Conservation (phyloP, 2,113 vertebrate genomes). For the Scalopus aquaticus region DNA sequence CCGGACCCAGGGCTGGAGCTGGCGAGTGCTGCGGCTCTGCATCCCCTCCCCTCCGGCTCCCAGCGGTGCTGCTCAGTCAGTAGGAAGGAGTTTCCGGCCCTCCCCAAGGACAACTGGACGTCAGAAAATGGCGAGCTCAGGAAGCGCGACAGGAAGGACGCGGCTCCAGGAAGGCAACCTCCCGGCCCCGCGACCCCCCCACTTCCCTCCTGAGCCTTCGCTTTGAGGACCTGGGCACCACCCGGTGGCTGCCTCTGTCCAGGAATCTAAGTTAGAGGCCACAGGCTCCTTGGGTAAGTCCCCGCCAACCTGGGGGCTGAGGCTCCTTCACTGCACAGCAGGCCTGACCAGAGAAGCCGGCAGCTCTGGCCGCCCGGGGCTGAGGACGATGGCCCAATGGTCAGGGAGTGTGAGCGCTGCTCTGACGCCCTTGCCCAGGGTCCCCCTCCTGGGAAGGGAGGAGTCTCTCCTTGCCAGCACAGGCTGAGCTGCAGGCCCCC, state of each 20-base stretch:
- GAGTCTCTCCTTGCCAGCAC: background rate
- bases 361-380: background rate
- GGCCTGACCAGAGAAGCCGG: background rate
- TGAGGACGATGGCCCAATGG: background rate
- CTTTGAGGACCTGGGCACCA: background rate
- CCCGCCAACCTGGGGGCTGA: background rate
- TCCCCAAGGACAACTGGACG: background rate
- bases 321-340: background rate
- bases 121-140: background rate
- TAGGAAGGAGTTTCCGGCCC: background rate
- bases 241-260: background rate
- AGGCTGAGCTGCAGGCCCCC: background rate
- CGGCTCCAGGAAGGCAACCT: background rate
- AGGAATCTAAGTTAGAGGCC: background rate
- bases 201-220: background rate
- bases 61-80: background rate
- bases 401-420: too few species aligned
- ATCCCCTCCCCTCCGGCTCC: background rate
- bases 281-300: background rate
- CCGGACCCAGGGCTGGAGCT: background rate
- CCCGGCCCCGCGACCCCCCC: fast-evolving
- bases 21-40: background rate
- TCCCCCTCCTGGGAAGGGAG: background rate
- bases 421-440: background rate
- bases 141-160: background rate